phyloP scores from a whole-genome alignment of 1,140 invertebrate species.

The Hycleus phaleratus region DNA sequence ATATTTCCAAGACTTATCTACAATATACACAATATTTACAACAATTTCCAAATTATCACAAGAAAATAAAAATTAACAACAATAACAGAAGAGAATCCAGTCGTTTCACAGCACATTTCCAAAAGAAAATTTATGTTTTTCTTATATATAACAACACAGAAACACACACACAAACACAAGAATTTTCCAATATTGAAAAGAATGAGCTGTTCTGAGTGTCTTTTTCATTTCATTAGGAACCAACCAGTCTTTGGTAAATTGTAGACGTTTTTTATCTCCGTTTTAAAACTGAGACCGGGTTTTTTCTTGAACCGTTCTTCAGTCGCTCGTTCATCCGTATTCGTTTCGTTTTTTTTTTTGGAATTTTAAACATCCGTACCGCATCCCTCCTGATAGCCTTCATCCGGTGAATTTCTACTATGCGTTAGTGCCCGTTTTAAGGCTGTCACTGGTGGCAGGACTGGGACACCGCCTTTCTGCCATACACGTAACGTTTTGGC shows the following conservation, averaged over 20 bases:
- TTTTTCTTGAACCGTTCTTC: no score
- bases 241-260: conserved; percentile 31
- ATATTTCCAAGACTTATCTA: conserved; percentile 17
- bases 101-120: conserved; percentile 19
- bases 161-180: conserved; percentile 15
- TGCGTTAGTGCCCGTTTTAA: conserved; percentile 69
- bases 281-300: no score
- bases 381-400: conserved; percentile 85
- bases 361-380: conserved; percentile 74
- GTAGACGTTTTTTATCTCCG: background rate
- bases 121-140: conserved; percentile 14
- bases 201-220: no score
- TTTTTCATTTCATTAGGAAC: conserved; percentile 26
- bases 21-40: conserved; percentile 23
- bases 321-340: background rate
- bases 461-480: conserved; percentile 73
- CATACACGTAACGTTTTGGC: conserved; percentile 75
- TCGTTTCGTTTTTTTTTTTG: background rate
- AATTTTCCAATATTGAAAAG: background rate
- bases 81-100: conserved; percentile 1
- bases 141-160: background rate
- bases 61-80: no score
- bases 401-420: conserved; percentile 77
- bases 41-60: conserved; percentile 5
- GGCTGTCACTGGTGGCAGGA: conserved; percentile 71